Base-by-base conservation (phyloP, 2,888 invertebrate genomes). In the Pseudococcus viburni region DNA sequence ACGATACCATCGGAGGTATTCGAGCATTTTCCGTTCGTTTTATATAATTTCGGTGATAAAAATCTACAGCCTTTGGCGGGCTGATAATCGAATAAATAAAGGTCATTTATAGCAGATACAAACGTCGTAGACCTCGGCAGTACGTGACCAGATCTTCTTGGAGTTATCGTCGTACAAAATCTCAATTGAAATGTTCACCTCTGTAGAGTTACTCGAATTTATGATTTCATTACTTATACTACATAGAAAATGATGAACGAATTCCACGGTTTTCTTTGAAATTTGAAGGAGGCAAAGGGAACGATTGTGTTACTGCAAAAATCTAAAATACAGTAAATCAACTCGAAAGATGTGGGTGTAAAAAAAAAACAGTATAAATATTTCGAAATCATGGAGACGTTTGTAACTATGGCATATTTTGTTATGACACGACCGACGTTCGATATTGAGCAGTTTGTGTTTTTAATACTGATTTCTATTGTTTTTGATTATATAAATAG, bases 41-140 rank as follows among this genome's bases (percentile, higher is more conserved):
- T 22, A 9, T 42, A 42, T 42, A 64, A 64, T 64, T 64, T 22
- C 12, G 19, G 64, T 9, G 64, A 64, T 64, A 64, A 64, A 64
- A 64, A 64, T 64, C 22, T 64, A 64, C 64, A 9, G 64, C 64
- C 22, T 64, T 64, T 64, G 12, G 64, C 64, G 22, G 1, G 42
- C 42, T 42, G 64, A 64, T 64, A 22, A 64, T 64, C 64, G 64
- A 64, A 64, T 64, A 64, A 22, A 64, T 64, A 64, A 64, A 22
- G 64, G 22, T 9, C 64, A 64, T 64, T 64, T 64, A 33, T 33
- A 33, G 3, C 3, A 33, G 26, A 33, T 33, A 59, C 9, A 19
- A n/a, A 19, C 59, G n/a, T n/a, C 15, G 7, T 15, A 59, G 59
- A 64, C 64, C 64, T 64, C 22, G 1, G 9, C 6, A 22, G 64